Evolutionary conservation across 2,888 invertebrate genomes (phyloP).

Genomic region (Eudemis profundana): DNA sequence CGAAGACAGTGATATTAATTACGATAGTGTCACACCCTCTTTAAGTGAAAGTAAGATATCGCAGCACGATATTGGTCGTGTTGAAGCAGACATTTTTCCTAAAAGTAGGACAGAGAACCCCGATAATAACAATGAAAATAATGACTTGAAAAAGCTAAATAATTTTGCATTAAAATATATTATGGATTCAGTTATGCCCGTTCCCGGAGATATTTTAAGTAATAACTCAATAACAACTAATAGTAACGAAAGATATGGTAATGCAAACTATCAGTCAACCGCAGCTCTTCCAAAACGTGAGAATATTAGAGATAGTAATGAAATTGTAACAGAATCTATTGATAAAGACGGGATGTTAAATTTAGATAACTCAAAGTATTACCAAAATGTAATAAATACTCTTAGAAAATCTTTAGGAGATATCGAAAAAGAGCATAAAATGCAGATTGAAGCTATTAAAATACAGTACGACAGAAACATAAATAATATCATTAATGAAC

Average conservation of each 20-base stretch:
- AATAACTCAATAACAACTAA: constrained; percentile 51
- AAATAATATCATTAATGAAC: constrained; percentile 80
- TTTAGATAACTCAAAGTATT: constrained; percentile 60
- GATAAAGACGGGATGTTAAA: constrained; percentile 59
- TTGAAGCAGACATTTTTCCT: constrained; percentile 58
- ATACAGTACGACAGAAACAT: constrained; percentile 83
- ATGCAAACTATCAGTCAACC: constrained; percentile 35
- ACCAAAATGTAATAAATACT: constrained; percentile 65
- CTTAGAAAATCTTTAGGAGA: constrained; percentile 66
- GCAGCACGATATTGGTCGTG: constrained; percentile 58
- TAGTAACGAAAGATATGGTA: constrained; percentile 58
- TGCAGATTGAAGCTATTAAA: constrained; percentile 78
- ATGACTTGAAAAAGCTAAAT: constrained; percentile 42
- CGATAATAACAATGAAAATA: constrained; percentile 28
- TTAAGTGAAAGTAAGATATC: constrained; percentile 47
- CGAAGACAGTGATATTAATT: neutral
- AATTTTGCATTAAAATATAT: constrained; percentile 66
- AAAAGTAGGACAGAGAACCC: constrained; percentile 49
- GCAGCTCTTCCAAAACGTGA: neutral
- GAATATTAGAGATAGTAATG: constrained; percentile 41
- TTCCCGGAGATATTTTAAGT: constrained; percentile 41
- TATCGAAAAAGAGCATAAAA: constrained; percentile 71
- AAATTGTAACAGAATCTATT: constrained; percentile 41
- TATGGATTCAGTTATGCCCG: constrained; percentile 57
- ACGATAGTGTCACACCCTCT: neutral